These are phyloP conservation scores for Eumerus sabulonum DNA, from an alignment of 2,888 invertebrate species.

Conservation along the genomic window DNA sequence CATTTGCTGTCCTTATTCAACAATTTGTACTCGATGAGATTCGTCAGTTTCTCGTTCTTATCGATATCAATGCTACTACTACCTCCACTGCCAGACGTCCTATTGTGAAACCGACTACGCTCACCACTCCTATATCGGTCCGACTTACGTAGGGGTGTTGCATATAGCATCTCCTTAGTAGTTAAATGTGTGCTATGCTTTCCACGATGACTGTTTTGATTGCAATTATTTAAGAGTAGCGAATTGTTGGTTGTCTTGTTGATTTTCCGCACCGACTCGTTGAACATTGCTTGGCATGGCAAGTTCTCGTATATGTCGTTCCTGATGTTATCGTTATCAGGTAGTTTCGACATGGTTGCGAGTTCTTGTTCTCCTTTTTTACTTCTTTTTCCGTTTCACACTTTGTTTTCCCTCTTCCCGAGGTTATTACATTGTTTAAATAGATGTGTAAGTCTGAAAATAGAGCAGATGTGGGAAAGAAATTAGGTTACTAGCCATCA, in stretches of 20 bases:
- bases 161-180: slow-evolving; percentile 78
- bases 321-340: slow-evolving; percentile 78
- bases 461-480: slow-evolving; percentile 26
- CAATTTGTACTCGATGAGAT: slow-evolving; percentile 74
- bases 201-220: slow-evolving; percentile 73
- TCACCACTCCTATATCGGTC: slow-evolving; percentile 78
- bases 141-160: slow-evolving; percentile 78
- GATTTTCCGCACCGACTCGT: slow-evolving; percentile 78
- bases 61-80: slow-evolving; percentile 63
- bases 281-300: slow-evolving; percentile 79
- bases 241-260: slow-evolving; percentile 74
- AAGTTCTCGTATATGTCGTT: slow-evolving; percentile 79
- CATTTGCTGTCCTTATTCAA: slow-evolving; percentile 75
- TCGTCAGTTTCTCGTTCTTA: slow-evolving; percentile 74
- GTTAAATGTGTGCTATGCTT: slow-evolving; percentile 57
- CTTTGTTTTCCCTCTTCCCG: slow-evolving; percentile 14
- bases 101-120: slow-evolving; percentile 72
- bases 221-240: slow-evolving; percentile 73
- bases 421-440: slow-evolving; percentile 39
- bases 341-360: slow-evolving; percentile 77
- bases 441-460: slow-evolving; percentile 40
- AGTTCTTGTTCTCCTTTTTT: neutral
- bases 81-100: slow-evolving; percentile 57
- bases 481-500: slow-evolving; percentile 42
- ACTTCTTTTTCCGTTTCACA: slow-evolving; percentile 18